Base-by-base conservation (phyloP, 2,797 vertebrate genomes). In the Scolopax rusticola region DNA sequence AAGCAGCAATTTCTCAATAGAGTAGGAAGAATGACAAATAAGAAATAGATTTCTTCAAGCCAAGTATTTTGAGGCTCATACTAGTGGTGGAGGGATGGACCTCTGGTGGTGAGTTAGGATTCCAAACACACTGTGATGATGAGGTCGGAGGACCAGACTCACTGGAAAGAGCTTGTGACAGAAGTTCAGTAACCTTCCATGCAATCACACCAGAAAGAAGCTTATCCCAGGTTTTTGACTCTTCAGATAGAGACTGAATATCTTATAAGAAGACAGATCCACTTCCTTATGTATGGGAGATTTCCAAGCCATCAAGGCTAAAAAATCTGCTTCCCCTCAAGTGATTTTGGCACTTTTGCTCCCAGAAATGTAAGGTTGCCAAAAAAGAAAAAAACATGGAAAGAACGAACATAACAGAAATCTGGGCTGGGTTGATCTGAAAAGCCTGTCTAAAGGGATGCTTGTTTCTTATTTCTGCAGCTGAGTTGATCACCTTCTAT, bases 281-380 rank as follows among this genome's bases (percentile, higher is more conserved):
- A 27, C 45, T 82, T 95, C 61, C 67, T 84, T 57, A 90, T 51
- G 67, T 75, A 96, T 91, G 89, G 86, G 95, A 95, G 53, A 84
- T 51, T 81, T 95, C 57, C 93, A 95, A 93, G 47, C 48, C 80
- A 90, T 74, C 60, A 38, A 91, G 64, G 88, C 71, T 94, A 81
- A 48, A 95, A 94, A 95, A 95, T 89, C 96, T 95, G 94, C 74
- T 94, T 95, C 78, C 77, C 68, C 70, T 94, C 87, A 86, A 86
- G 87, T 73, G 64, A 87, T 95, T 95, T 92, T 96, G 93, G 95
- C 95, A 94, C 77, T 94, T 95, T 74, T 79, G 74, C 65, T 95
- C 93, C 83, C 68, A 87, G 80, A 95, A 96, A 79, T 17, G 19
- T 6, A 67, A 45, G 14, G 38, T 18, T 95, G 90, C 93, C 94